These are phyloP conservation scores for Grantiella picta DNA, from an alignment of 2,113 vertebrate species.

Conservation along the genomic window DNA sequence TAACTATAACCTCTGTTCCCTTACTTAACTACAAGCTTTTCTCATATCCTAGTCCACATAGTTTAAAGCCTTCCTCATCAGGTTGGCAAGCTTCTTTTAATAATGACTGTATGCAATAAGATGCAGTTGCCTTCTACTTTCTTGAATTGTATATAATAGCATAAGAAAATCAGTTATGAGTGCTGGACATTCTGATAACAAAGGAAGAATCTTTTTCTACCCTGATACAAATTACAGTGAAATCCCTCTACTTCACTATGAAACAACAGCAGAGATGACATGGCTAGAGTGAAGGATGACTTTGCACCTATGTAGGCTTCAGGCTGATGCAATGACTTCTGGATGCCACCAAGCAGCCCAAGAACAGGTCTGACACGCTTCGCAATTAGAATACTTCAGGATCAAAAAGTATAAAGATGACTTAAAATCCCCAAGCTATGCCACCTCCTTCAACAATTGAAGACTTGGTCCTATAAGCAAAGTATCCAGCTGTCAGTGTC, in stretches of 20 bases:
- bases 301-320: background rate
- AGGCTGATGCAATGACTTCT: constrained; percentile 22
- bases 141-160: background rate
- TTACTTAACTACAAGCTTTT: background rate
- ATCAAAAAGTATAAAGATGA: constrained; percentile 21
- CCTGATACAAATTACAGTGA: background rate
- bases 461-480: background rate
- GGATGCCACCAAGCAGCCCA: background rate
- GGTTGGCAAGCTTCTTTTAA: background rate
- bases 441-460: background rate
- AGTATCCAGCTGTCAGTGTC: background rate
- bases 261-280: background rate
- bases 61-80: background rate
- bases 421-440: constrained; percentile 14
- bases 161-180: background rate
- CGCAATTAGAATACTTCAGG: constrained; percentile 15
- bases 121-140: background rate
- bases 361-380: constrained; percentile 43
- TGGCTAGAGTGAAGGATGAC: background rate
- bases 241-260: background rate
- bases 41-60: background rate
- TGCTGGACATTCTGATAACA: background rate
- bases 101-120: background rate
- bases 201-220: background rate
- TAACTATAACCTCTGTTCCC: background rate